These are phyloP conservation scores for Chiroxiphia lanceolata DNA, from an alignment of 2,797 vertebrate species.

Conservation along the genomic window DNA sequence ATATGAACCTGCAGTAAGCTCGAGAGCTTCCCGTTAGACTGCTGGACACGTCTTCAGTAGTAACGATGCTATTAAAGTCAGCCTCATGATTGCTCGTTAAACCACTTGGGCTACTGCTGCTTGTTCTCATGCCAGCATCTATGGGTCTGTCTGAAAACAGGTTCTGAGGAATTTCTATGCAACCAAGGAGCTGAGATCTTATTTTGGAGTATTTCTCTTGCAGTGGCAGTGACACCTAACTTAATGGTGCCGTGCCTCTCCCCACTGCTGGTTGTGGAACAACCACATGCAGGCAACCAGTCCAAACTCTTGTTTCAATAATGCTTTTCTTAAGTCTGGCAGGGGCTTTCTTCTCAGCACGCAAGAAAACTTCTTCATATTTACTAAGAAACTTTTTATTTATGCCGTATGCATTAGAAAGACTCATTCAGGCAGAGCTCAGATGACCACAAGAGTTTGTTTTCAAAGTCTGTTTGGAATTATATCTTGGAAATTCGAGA, in stretches of 20 bases:
- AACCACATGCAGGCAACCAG: background rate
- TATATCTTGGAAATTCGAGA: conserved; percentile 29
- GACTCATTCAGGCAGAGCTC: conserved; percentile 9
- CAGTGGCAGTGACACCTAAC: background rate
- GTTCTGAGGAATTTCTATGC: background rate
- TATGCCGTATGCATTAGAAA: conserved; percentile 2
- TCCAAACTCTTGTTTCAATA: background rate
- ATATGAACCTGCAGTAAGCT: background rate
- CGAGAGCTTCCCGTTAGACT: background rate
- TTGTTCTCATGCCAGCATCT: background rate
- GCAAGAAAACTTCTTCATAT: background rate
- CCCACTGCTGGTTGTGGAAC: background rate
- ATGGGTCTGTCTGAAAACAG: background rate
- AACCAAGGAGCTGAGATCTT: background rate
- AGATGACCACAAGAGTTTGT: conserved; percentile 44
- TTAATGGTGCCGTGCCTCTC: background rate
- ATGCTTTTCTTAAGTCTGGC: background rate
- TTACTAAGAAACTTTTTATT: conserved; percentile 32
- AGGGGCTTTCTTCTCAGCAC: background rate
- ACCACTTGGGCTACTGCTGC: background rate
- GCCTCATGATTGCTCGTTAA: background rate
- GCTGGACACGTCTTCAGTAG: background rate
- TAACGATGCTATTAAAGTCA: background rate
- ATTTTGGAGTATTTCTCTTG: background rate
- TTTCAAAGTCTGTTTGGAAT: conserved; percentile 42